Conservation (phyloP, 2,113 vertebrate species). For the Saimiri boliviensis region DNA sequence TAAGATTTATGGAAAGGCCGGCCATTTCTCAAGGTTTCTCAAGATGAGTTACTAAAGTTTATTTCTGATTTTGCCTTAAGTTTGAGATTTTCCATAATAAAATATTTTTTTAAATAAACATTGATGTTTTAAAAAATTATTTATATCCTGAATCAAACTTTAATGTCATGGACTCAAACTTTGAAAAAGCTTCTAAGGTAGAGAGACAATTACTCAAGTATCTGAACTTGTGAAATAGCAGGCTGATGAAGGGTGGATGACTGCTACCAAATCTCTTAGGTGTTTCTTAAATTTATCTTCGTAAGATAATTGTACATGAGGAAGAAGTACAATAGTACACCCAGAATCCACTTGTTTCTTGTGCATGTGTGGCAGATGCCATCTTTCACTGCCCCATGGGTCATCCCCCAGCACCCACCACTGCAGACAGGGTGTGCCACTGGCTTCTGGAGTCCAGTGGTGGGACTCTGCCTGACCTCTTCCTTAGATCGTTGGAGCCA, state of each 20-base stretch:
- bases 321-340: neutral
- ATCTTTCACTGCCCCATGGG: neutral
- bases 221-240: constrained; percentile 3
- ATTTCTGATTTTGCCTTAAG: neutral
- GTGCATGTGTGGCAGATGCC: neutral
- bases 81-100: constrained; percentile 27
- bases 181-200: neutral
- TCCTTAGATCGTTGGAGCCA: neutral
- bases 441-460: neutral
- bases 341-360: neutral
- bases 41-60: neutral
- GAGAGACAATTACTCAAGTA: neutral
- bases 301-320: neutral
- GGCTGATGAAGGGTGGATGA: neutral
- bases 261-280: neutral
- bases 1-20: neutral
- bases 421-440: neutral
- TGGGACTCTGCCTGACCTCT: neutral
- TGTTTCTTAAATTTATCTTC: neutral
- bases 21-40: neutral
- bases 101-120: neutral
- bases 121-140: neutral
- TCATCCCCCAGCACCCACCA: neutral
- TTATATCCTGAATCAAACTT: neutral
- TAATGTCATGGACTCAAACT: neutral